Percentiles rank a stretch among this genome's conserved stretches.
phyloP scores from a whole-genome alignment of 2,113 vertebrate species.

The Vidua macroura region DNA sequence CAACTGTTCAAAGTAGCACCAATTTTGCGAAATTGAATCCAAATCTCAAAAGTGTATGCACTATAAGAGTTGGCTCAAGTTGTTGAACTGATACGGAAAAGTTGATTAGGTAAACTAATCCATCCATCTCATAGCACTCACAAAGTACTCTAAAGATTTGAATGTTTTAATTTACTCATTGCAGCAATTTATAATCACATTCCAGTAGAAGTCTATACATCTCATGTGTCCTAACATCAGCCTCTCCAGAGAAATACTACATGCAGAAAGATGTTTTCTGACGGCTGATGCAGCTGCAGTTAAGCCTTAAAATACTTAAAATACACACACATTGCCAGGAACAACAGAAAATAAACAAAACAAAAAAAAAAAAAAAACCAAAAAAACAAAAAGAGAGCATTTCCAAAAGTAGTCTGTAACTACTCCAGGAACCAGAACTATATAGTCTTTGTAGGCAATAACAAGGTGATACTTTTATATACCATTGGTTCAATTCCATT shows the following conservation, averaged over 20 bases:
- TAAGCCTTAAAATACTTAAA: too few species aligned
- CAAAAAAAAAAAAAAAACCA: too few species aligned
- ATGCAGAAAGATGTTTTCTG: not conserved
- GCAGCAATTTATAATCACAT: not conserved
- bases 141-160: not conserved
- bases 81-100: not conserved
- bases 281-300: not conserved
- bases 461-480: not conserved
- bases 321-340: not conserved
- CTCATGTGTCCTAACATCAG: not conserved
- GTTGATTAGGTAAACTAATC: not conserved
- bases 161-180: not conserved
- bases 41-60: not conserved
- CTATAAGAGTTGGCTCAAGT: not conserved
- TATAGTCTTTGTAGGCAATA: not conserved
- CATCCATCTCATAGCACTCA: rapidly evolving
- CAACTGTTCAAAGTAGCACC: not conserved
- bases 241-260: not conserved
- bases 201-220: not conserved
- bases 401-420: not conserved
- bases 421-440: not conserved
- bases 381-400: not conserved
- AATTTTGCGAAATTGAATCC: not conserved
- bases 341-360: not conserved
- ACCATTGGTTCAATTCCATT: not conserved